Evolutionary conservation across 2,797 vertebrate genomes (phyloP).

Genomic region (Paguma larvata): DNA sequence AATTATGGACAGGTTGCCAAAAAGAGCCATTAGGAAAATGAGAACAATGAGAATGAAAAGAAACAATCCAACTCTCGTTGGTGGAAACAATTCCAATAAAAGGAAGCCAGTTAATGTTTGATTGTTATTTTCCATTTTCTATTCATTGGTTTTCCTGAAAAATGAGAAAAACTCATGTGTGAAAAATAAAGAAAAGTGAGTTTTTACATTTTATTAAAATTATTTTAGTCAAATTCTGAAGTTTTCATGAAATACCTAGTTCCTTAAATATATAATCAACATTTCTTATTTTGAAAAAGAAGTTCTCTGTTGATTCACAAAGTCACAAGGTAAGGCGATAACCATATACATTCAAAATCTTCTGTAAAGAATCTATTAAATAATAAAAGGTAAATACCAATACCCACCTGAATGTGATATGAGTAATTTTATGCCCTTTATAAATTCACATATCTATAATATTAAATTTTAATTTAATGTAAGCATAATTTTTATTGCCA

Average conservation of each 20-base stretch:
- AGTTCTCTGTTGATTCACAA: not conserved
- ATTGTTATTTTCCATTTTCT: not conserved
- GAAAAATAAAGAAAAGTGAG: not conserved
- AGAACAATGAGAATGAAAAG: not conserved
- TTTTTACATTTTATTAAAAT: not conserved
- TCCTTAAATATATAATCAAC: not conserved
- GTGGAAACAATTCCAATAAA: not conserved
- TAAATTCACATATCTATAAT: not conserved
- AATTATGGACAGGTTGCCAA: not conserved
- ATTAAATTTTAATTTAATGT: not conserved
- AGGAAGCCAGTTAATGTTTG: constrained; percentile 1
- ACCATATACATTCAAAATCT: not conserved
- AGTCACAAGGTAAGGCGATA: not conserved
- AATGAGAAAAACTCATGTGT: not conserved
- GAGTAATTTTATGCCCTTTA: not conserved
- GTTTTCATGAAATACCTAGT: not conserved
- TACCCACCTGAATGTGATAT: not conserved
- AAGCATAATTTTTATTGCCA: too few relatives aligned
- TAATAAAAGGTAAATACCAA: not conserved
- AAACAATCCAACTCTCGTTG: not conserved
- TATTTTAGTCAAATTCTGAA: not conserved
- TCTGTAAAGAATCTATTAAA: not conserved
- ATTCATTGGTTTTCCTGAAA: not conserved
- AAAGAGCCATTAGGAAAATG: not conserved
- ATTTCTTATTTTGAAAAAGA: not conserved